Evolutionary conservation across 2,113 vertebrate species (phyloP).

Genomic region (Bubalus kerabau): DNA sequence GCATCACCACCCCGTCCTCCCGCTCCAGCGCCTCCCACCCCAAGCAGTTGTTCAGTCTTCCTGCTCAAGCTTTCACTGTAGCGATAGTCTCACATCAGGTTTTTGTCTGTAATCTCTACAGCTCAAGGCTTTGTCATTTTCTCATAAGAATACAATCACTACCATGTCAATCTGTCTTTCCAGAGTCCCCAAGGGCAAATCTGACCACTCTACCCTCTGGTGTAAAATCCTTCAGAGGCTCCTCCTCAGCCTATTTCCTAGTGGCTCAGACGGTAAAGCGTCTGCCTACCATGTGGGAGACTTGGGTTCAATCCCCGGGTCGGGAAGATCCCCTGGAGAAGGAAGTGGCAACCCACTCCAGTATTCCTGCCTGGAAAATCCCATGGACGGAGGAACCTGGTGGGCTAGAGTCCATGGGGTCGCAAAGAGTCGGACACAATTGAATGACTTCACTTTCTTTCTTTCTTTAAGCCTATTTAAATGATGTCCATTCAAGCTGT

Average conservation of each 20-base stretch:
- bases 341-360: background rate
- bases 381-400: rapidly evolving
- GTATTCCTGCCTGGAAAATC: background rate
- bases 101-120: background rate
- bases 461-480: background rate
- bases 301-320: rapidly evolving
- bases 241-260: background rate
- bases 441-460: background rate
- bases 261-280: rapidly evolving
- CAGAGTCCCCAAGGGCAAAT: background rate
- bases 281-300: background rate
- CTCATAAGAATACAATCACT: background rate
- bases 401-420: background rate
- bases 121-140: background rate
- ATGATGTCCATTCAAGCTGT: background rate
- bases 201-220: background rate
- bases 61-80: background rate
- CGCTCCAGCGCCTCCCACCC: background rate
- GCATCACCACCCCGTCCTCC: background rate
- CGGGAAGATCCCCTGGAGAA: background rate
- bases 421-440: background rate
- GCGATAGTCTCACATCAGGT: background rate
- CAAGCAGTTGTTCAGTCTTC: background rate
- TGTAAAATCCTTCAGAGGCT: background rate
- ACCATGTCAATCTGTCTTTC: background rate